phyloP scores from a whole-genome alignment of 2,113 vertebrate genomes.

The Podarcis raffonei region DNA sequence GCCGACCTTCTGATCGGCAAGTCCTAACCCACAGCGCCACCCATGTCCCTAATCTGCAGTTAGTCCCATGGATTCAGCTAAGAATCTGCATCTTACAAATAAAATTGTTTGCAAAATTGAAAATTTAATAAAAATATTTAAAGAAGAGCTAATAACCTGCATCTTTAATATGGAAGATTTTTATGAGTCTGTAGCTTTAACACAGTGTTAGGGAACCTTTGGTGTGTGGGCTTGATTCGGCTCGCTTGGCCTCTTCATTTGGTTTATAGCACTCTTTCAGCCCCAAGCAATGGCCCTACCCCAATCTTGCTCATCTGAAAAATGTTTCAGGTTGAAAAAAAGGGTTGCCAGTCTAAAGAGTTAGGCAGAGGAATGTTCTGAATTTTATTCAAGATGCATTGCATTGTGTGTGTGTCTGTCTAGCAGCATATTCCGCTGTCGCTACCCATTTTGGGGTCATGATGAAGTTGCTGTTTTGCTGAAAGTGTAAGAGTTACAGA shows the following conservation, averaged over 20 bases:
- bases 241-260: too few species aligned
- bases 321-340: background rate
- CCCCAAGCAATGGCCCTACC: too few species aligned
- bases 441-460: slow-evolving; percentile 26
- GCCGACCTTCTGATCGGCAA: too few species aligned
- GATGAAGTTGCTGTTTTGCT: slow-evolving; percentile 29
- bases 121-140: background rate
- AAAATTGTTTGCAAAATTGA: fast-evolving
- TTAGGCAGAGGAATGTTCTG: background rate
- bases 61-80: background rate
- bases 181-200: too few species aligned
- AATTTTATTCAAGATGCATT: slow-evolving; percentile 43
- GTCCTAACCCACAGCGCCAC: too few species aligned
- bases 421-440: slow-evolving; percentile 41
- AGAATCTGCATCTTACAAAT: background rate
- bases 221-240: too few species aligned
- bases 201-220: too few species aligned
- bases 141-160: too few species aligned
- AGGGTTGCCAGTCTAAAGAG: slow-evolving; percentile 33
- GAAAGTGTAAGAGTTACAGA: slow-evolving; percentile 43
- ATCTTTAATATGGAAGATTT: too few species aligned
- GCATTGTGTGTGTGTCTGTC: background rate
- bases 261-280: too few species aligned
- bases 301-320: too few species aligned
- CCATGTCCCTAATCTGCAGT: background rate